Base-by-base conservation (phyloP, 23 tunicate genomes). In the Styela plicata region DNA sequence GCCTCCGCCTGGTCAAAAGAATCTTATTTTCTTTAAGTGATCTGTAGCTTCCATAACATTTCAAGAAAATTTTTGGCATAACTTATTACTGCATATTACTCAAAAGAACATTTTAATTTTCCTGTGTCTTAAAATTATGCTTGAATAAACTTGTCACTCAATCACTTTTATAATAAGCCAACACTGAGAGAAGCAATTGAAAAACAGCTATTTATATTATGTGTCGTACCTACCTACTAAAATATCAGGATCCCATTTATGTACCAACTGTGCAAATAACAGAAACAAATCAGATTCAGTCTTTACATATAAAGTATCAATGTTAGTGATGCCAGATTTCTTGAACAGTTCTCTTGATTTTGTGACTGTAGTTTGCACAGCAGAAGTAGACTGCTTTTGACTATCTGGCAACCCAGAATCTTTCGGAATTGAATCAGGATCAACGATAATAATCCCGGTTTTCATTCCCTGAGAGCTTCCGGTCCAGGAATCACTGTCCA, bases 371-470 rank as follows among this genome's bases (percentile, higher is more conserved):
- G 57, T 44, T 7, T 44, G 10, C 13, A 44, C 7, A 5, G 10
- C 13, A 7, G 57, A 44, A 44, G 57, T 44, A 7, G 57, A 44
- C 13, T 44, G 57, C 57, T 44, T 44, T 44, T 44, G 57, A 44
- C 57, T 44, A 44, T 44, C 57, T 44, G 57, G 57, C 57, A 44
- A 5, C 57, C 13, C 57, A 44, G 57, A 44, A 5, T 44, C 57
- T 13, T 44, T 5, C 7, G 57, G 13, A 20, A 29, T 24, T 20
- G 81, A 76, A 16, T 36, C 65, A 21, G 65, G 22, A 28, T 89
- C 94, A 34, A 86, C 86, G 0, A 86, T 44, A 26, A 86, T 80
- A 21, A 64, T 77, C 21, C 97, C 97, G 0, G 85, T 86, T 1
- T 63, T 26, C 81, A 76, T 76, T 29, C 65, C 65, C 36, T 24